These are phyloP conservation scores for Bellardia pandia DNA, from an alignment of 2,888 invertebrate genomes.

Conservation along the genomic window DNA sequence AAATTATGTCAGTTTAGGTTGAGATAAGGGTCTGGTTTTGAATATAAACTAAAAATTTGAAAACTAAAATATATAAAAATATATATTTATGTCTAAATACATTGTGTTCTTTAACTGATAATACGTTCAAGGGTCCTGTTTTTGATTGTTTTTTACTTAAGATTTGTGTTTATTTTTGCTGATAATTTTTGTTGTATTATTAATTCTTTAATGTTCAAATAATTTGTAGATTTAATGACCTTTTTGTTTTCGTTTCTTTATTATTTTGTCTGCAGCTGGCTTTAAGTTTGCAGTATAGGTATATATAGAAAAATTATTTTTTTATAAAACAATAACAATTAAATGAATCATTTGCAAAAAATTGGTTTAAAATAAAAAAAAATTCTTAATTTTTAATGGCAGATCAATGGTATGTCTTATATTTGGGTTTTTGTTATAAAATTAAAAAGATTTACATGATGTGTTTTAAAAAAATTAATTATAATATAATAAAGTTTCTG, in stretches of 20 bases:
- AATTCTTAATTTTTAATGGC: too few relatives aligned
- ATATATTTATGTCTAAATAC: background rate
- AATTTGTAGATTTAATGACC: slow-evolving; percentile 25
- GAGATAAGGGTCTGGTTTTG: too few relatives aligned
- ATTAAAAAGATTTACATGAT: too few relatives aligned
- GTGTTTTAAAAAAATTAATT: too few relatives aligned
- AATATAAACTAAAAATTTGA: too few relatives aligned
- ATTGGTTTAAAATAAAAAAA: background rate
- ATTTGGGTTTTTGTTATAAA: too few relatives aligned
- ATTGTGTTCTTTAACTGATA: slow-evolving; percentile 2
- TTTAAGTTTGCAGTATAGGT: too few relatives aligned
- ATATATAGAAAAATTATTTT: background rate
- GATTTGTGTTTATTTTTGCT: background rate
- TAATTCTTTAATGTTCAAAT: background rate
- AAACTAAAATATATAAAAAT: background rate
- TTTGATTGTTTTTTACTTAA: background rate
- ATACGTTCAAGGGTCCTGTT: background rate
- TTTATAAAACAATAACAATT: background rate
- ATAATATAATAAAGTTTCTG: too few relatives aligned
- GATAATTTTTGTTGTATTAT: background rate
- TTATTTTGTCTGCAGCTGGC: too few relatives aligned
- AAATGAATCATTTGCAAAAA: background rate
- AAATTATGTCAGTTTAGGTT: background rate
- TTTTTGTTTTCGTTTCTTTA: background rate
- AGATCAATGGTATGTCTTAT: too few relatives aligned